These are phyloP conservation scores for Aplodontia rufa DNA, from an alignment of 2,113 vertebrate genomes.

Conservation along the genomic window DNA sequence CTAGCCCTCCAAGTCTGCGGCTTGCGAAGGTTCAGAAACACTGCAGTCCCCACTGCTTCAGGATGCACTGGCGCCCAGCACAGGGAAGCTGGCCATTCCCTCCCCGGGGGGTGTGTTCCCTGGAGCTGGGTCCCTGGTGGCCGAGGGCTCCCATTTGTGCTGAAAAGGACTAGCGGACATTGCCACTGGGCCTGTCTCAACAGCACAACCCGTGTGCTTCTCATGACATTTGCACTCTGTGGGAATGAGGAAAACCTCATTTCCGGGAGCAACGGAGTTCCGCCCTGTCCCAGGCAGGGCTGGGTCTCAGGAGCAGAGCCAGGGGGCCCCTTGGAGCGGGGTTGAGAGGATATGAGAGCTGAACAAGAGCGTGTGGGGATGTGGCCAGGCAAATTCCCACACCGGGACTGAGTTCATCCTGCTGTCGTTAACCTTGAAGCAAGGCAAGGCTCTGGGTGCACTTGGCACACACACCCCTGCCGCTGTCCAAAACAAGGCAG, in stretches of 20 bases:
- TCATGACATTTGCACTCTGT: conserved; percentile 32
- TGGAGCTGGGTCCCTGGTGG: not conserved
- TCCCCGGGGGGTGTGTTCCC: not conserved
- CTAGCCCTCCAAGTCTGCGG: not conserved
- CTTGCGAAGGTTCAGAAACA: not conserved
- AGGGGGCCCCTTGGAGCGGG: not conserved
- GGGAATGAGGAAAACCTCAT: conserved; percentile 49
- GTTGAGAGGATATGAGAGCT: not conserved
- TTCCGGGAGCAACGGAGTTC: conserved; percentile 21
- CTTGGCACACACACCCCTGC: rapidly evolving
- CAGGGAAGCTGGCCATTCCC: not conserved
- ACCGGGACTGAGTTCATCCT: not conserved
- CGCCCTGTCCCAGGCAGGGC: not conserved
- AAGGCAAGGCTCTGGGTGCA: not conserved
- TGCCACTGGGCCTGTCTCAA: not conserved
- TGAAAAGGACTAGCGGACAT: not conserved
- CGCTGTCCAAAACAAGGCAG: not conserved
- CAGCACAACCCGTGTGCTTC: conserved; percentile 37
- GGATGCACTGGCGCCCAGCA: not conserved
- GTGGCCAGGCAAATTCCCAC: not conserved
- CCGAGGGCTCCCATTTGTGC: not conserved
- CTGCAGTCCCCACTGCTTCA: not conserved
- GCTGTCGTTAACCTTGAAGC: not conserved
- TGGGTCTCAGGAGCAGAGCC: not conserved
- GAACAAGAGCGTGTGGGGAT: not conserved